Conservation (phyloP, 2,888 invertebrate species). For the Mechanitis messenoides region DNA sequence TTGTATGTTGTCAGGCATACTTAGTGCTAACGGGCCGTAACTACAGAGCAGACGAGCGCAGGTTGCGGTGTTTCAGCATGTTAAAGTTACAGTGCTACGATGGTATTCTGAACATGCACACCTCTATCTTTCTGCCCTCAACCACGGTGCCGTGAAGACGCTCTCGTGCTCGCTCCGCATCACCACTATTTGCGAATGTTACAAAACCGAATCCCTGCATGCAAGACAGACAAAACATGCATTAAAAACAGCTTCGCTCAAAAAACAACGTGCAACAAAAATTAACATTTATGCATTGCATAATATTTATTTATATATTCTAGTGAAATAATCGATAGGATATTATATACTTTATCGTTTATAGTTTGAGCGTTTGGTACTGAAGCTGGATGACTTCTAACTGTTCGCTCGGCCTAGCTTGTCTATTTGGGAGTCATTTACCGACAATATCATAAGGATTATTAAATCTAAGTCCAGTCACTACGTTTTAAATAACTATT, state of each 20-base stretch:
- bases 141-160: constrained; percentile 99
- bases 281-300: constrained; percentile 80
- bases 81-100: constrained; percentile 81
- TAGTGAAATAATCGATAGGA: constrained; percentile 71
- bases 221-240: constrained; percentile 97
- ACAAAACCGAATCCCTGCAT: constrained; percentile 99
- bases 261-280: constrained; percentile 87
- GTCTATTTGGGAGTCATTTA: constrained; percentile 58
- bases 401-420: constrained; percentile 62
- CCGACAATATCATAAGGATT: constrained; percentile 41
- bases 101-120: constrained; percentile 91
- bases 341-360: constrained; percentile 70
- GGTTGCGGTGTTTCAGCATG: constrained; percentile 76
- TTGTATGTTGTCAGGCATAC: constrained; percentile 70
- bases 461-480: constrained; percentile 51
- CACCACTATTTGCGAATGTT: constrained; percentile 99
- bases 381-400: constrained; percentile 71
- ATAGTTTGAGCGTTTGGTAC: constrained; percentile 77
- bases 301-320: constrained; percentile 71
- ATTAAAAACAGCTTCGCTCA: constrained; percentile 89
- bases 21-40: constrained; percentile 62
- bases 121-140: constrained; percentile 99
- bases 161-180: constrained; percentile 99
- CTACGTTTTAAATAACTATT: constrained; percentile 54
- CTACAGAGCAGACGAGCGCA: constrained; percentile 77